phyloP scores from a whole-genome alignment of 2,888 invertebrate species.

The Agriopis marginaria region DNA sequence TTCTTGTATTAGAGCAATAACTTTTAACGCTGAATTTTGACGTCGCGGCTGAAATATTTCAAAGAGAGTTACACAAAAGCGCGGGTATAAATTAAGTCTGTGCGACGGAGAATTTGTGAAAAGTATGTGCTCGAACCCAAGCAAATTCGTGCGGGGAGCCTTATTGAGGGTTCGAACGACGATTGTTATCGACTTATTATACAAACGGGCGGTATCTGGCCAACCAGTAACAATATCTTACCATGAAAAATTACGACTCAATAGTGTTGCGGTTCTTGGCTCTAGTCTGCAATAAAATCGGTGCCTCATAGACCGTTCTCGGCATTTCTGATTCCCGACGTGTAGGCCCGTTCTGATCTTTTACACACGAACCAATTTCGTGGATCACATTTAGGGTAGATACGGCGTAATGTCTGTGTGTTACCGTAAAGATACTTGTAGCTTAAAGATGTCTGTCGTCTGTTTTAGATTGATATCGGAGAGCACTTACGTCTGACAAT shows the following conservation, averaged over 20 bases:
- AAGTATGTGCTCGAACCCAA: constrained; percentile 58
- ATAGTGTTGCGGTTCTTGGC: constrained; percentile 71
- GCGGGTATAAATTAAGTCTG: constrained; percentile 50
- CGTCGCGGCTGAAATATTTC: constrained; percentile 46
- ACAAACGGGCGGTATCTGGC: constrained; percentile 78
- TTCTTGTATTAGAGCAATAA: constrained; percentile 53
- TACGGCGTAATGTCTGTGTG: constrained; percentile 24
- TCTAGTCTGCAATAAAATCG: constrained; percentile 69
- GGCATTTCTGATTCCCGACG: constrained; percentile 63
- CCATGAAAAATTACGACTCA: constrained; percentile 73
- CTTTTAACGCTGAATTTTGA: constrained; percentile 43
- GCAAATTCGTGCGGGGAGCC: constrained; percentile 64
- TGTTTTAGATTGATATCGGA: constrained; percentile 30
- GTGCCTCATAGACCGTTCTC: constrained; percentile 61
- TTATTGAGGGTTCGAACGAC: constrained; percentile 68
- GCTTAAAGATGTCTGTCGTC: constrained; percentile 17
- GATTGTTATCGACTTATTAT: constrained; percentile 80
- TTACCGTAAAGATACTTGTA: constrained; percentile 11
- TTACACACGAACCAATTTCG: constrained; percentile 61
- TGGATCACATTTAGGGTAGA: constrained; percentile 24
- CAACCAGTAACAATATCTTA: constrained; percentile 73
- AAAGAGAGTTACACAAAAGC: constrained; percentile 47
- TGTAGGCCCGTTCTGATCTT: constrained; percentile 55
- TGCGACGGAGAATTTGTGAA: constrained; percentile 46
- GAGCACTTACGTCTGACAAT: constrained; percentile 8